Base-by-base conservation (phyloP, 2,797 vertebrate species). In the Neosilurus mollespiculum region DNA sequence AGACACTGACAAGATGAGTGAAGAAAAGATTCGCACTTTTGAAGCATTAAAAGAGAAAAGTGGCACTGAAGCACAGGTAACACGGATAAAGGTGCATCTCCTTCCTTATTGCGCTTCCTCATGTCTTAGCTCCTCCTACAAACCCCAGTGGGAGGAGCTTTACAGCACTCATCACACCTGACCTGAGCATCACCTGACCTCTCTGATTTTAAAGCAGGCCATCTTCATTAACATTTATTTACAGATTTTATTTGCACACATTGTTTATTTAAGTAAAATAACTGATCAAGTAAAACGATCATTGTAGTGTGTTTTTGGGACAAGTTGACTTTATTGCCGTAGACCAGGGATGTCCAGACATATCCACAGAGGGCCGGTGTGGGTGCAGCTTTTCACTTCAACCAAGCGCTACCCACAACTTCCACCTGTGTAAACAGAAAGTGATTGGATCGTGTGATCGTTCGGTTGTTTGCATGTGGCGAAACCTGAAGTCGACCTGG, bases 1-100 rank as follows among this genome's bases (percentile, higher is more conserved):
- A 37, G 96, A 98, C 87, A 96, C 96, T 0, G 97, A 99, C 91
- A 84, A 84, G 59, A 98, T 99, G 95, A 98, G 98, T 75, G 94
- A 96, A 90, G 94, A 95, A 71, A 99, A 98, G 88, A 97, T 99
- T 86, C 61, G 78, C 81, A 86, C 88, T 59, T 96, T 97, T 89
- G 98, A 99, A 91, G 88, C 56, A 37, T 89, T 89, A 0, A 92
- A 26, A 78, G 80, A 85, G 0, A 85, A 86, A 24, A 86, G 51
- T 0, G 87, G 88, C 85, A 78, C 92, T 15, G 0, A 73, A 64
- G 82, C 90, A 20, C 89, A 91, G 94, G 97, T 98, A 93, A 89
- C 24, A 5, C 15, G 24, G 5, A 37, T 22, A 15, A 30, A 76
- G 0, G 9, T 18, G 49, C n/a, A 24, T 49, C 1, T 8, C 18